These are phyloP conservation scores for Aegypius monachus DNA, from an alignment of 2,113 vertebrate species.

Conservation along the genomic window DNA sequence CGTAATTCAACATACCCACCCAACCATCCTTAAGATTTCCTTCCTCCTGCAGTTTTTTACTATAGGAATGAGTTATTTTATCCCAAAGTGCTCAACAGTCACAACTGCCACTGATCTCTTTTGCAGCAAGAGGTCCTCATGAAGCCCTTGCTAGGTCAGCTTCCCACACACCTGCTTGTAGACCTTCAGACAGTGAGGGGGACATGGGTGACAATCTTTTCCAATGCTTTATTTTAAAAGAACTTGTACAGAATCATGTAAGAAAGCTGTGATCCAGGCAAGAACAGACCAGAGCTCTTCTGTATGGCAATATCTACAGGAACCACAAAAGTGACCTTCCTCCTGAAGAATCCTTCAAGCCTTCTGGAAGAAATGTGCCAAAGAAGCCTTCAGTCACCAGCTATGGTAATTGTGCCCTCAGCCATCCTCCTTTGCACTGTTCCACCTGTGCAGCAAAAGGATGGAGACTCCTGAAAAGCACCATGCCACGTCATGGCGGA, in stretches of 20 bases:
- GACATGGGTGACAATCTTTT: neutral
- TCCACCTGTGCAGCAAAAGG: neutral
- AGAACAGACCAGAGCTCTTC: neutral
- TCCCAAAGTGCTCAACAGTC: neutral
- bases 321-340: neutral
- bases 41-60: neutral
- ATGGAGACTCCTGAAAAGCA: neutral
- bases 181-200: neutral
- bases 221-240: neutral
- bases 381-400: neutral
- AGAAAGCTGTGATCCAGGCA: neutral
- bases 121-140: neutral
- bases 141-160: neutral
- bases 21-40: neutral
- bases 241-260: neutral
- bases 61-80: neutral
- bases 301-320: neutral
- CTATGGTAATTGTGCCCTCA: neutral
- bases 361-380: neutral
- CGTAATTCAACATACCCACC: neutral
- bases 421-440: neutral
- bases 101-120: neutral
- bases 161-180: neutral
- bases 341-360: neutral
- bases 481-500: neutral